These are phyloP conservation scores for pig (Sus scrofa) DNA, from an alignment of 2,113 vertebrate genomes.

Conservation along the genomic window DNA sequence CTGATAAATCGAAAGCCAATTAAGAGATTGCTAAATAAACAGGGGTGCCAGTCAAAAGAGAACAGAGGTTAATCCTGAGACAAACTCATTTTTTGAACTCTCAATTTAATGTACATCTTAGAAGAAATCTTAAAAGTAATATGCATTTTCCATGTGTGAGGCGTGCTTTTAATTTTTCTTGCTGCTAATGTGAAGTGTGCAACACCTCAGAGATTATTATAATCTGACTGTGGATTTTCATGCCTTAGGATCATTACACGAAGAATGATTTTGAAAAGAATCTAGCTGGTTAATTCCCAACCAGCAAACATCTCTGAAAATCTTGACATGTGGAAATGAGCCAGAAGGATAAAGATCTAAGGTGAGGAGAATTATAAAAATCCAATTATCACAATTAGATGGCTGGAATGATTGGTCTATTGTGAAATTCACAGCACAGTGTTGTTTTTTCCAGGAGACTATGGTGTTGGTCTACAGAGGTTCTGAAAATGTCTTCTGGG, in stretches of 20 bases:
- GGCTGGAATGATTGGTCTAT: slow-evolving; percentile 76
- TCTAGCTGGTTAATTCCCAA: slow-evolving; percentile 85
- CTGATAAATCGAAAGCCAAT: slow-evolving; percentile 65
- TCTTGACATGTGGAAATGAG: slow-evolving; percentile 79
- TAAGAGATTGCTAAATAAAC: slow-evolving; percentile 75
- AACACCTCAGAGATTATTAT: slow-evolving; percentile 78
- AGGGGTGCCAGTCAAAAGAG: slow-evolving; percentile 29
- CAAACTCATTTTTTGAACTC: slow-evolving; percentile 56
- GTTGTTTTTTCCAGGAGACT: slow-evolving; percentile 78
- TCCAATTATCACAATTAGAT: slow-evolving; percentile 87
- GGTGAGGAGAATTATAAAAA: slow-evolving; percentile 84
- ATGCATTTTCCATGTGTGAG: not conserved
- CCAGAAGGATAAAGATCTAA: slow-evolving; percentile 83
- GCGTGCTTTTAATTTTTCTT: slow-evolving; percentile 24
- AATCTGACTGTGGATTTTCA: slow-evolving; percentile 76
- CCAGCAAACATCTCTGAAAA: slow-evolving; percentile 81
- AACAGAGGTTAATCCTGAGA: slow-evolving; percentile 64
- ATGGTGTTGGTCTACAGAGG: slow-evolving; percentile 66
- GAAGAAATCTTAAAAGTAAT: slow-evolving; percentile 46
- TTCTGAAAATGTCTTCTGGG: slow-evolving; percentile 79
- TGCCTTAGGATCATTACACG: slow-evolving; percentile 77
- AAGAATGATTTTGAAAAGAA: slow-evolving; percentile 73
- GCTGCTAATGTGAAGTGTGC: slow-evolving; percentile 59
- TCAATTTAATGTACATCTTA: slow-evolving; percentile 56
- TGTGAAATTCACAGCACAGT: slow-evolving; percentile 74